Conservation (phyloP, 2,797 vertebrate genomes). For the Platalea minor region DNA sequence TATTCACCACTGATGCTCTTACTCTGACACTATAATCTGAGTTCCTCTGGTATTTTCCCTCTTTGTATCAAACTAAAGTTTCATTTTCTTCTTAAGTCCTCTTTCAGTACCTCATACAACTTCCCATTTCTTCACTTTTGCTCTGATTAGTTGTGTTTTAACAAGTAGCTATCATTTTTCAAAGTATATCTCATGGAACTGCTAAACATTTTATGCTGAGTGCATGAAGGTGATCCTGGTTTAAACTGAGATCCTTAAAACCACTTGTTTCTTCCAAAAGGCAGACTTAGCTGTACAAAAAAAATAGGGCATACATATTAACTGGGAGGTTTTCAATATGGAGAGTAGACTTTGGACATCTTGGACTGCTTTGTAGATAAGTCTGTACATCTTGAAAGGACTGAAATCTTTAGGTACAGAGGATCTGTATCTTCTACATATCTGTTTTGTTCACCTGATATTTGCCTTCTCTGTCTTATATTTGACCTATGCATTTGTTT, state of each 20-base stretch:
- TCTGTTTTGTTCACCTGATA: not conserved
- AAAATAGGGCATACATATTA: not conserved
- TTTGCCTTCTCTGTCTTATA: not conserved
- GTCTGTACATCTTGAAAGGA: not conserved
- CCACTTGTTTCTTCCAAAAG: not conserved
- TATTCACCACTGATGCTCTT: not conserved
- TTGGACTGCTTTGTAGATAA: not conserved
- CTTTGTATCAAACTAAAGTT: not conserved
- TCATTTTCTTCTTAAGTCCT: not conserved
- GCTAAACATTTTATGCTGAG: not conserved
- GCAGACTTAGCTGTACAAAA: not conserved
- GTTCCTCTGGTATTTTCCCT: not conserved
- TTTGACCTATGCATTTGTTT: not conserved
- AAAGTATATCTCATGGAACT: not conserved
- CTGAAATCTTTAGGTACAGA: not conserved
- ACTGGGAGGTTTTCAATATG: not conserved
- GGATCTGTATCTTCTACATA: not conserved
- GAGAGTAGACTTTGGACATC: fast-evolving
- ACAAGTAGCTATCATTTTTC: not conserved
- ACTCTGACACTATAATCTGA: not conserved
- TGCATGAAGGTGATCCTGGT: not conserved
- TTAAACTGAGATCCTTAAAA: not conserved
- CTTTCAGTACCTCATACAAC: not conserved
- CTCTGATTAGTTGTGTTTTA: not conserved
- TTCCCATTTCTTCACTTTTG: not conserved